A percentile compares a stretch with the other conserved stretches of the same genome.
These are phyloP conservation scores for Hydrotaea diabolus DNA, from an alignment of 2,888 invertebrate species.

Conservation along the genomic window DNA sequence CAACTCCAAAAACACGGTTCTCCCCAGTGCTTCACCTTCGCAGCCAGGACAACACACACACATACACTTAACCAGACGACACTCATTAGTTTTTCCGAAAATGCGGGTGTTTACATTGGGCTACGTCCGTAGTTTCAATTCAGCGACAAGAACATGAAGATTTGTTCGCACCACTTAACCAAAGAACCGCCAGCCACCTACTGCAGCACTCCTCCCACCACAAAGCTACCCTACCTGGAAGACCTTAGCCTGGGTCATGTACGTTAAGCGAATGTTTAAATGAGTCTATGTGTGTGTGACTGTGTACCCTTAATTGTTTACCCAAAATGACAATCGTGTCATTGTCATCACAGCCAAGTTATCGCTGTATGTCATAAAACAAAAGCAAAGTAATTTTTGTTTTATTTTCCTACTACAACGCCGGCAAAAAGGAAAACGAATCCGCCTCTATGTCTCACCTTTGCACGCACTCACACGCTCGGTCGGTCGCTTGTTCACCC, in stretches of 20 bases:
- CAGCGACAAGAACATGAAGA: background rate
- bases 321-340: constrained; percentile 48
- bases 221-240: constrained; percentile 3
- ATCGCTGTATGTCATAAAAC: constrained; percentile 41
- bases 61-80: background rate
- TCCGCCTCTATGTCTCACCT: background rate
- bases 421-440: constrained; percentile 25
- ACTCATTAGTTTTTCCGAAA: background rate
- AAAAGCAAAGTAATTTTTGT: constrained; percentile 34
- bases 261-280: no score
- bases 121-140: background rate
- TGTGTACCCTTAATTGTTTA: constrained; percentile 46
- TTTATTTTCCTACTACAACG: constrained; percentile 21
- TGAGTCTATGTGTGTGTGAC: background rate
- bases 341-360: constrained; percentile 43
- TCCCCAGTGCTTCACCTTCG: background rate
- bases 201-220: background rate
- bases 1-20: background rate
- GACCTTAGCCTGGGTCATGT: background rate
- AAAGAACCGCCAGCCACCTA: background rate
- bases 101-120: background rate
- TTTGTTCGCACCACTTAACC: constrained; percentile 6
- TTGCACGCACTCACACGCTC: background rate
- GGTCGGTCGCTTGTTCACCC: no score
- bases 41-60: background rate